These are phyloP conservation scores for Holacanthus passer DNA, from an alignment of 2,113 vertebrate species.

Conservation along the genomic window DNA sequence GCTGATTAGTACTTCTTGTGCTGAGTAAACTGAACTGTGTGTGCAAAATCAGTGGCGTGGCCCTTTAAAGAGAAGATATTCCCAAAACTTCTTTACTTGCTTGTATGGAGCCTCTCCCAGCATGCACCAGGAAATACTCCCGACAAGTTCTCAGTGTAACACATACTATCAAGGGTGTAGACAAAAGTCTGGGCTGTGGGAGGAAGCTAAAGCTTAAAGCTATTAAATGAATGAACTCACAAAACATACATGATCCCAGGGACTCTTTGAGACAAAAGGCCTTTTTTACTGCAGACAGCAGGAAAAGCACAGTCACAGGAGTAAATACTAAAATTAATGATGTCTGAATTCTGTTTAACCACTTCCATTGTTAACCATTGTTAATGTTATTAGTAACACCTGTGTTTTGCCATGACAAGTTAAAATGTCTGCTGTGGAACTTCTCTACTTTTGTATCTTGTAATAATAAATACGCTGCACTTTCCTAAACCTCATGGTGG, in stretches of 20 bases:
- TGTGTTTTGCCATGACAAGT: background rate
- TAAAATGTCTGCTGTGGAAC: background rate
- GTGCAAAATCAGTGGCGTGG: background rate
- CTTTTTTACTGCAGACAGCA: conserved; percentile 11
- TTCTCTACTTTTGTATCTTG: background rate
- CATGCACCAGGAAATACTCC: background rate
- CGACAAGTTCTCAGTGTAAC: background rate
- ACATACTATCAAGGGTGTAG: background rate
- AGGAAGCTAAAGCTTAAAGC: background rate
- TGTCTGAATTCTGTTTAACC: conserved; percentile 8
- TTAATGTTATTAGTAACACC: conserved; percentile 1
- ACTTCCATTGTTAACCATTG: background rate
- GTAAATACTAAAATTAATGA: background rate
- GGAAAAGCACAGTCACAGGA: background rate
- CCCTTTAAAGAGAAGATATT: background rate
- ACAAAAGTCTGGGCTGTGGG: background rate
- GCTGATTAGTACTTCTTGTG: background rate
- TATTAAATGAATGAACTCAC: background rate
- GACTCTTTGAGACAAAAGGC: background rate
- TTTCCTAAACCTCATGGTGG: background rate
- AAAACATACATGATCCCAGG: conserved; percentile 9
- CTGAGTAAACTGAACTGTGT: background rate
- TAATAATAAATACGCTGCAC: background rate
- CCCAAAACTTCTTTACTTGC: background rate
- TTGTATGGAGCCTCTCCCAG: background rate